A percentile compares a stretch with the other conserved stretches of the same genome.
Conservation (phyloP, 1,140 invertebrate species). For the Eupristina koningsbergeri region DNA sequence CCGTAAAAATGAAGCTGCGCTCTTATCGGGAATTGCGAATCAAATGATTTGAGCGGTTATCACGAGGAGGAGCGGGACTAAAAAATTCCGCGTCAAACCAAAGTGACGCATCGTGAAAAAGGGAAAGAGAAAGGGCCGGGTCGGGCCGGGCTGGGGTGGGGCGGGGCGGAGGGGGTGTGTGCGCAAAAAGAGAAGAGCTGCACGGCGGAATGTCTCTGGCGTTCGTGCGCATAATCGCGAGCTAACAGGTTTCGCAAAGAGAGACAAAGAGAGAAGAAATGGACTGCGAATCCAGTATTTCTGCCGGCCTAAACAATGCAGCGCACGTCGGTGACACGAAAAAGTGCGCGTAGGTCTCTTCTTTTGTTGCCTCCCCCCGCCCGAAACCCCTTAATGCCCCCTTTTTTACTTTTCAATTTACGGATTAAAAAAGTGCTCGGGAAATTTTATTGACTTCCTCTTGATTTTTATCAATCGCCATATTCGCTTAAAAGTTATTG, state of each 20-base stretch:
- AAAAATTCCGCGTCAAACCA: neutral
- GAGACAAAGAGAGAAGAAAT: slow-evolving; percentile 1
- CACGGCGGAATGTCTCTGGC: neutral
- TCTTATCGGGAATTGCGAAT: neutral
- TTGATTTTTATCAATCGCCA: neutral
- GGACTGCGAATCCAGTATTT: neutral
- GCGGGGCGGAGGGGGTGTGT: no score
- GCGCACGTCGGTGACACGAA: slow-evolving; percentile 7
- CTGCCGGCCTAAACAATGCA: slow-evolving; percentile 26
- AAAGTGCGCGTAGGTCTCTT: neutral
- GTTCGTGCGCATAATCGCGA: slow-evolving; percentile 3
- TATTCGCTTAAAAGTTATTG: no score
- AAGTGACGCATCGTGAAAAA: neutral
- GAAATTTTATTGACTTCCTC: slow-evolving; percentile 12
- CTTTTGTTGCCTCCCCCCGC: neutral
- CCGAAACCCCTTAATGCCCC: no score
- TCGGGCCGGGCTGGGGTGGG: no score
- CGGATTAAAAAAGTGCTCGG: neutral
- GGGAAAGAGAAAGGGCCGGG: neutral
- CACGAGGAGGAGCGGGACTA: neutral
- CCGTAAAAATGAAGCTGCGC: neutral
- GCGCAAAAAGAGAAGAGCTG: neutral
- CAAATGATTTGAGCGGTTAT: neutral
- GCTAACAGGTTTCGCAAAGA: slow-evolving; percentile 21
- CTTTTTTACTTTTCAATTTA: neutral